Percentiles rank a stretch among this genome's conserved stretches.
Evolutionary conservation across 1,140 invertebrate species (phyloP).

Genomic region (Drosophila pseudoananassae): DNA sequence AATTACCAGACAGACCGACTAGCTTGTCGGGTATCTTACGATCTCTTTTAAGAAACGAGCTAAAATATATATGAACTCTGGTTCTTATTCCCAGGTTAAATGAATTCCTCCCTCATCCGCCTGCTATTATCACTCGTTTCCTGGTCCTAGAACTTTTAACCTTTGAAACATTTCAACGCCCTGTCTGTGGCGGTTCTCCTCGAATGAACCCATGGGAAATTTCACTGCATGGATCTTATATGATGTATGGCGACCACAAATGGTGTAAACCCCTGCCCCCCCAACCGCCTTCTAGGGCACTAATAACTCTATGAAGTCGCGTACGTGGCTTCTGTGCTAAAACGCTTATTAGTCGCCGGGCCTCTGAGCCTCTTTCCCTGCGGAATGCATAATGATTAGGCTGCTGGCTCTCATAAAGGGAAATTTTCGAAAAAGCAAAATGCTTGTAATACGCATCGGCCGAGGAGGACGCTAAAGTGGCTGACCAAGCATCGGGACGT

Average conservation of each 20-base stretch:
- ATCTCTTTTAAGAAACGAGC: constrained; percentile 1
- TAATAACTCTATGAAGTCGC: constrained; percentile 73
- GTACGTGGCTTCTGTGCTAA: constrained; percentile 65
- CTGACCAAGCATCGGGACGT: constrained; percentile 32
- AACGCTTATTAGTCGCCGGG: constrained; percentile 62
- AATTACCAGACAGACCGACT: constrained; percentile 42
- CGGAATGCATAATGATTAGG: constrained; percentile 65
- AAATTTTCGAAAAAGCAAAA: constrained; percentile 63
- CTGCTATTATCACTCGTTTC: constrained; percentile 11
- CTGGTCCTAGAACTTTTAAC: constrained; percentile 6
- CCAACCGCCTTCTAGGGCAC: constrained; percentile 48
- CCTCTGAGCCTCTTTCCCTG: constrained; percentile 21
- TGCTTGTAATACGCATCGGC: constrained; percentile 1
- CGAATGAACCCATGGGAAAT: constrained; percentile 35
- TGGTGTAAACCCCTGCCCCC: background rate
- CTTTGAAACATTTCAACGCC: constrained; percentile 7
- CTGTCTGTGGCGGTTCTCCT: constrained; percentile 22
- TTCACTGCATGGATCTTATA: constrained; percentile 17
- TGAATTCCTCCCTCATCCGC: constrained; percentile 38
- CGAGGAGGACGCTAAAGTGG: constrained; percentile 41
- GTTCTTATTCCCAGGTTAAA: constrained; percentile 3
- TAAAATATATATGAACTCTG: background rate
- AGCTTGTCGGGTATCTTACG: constrained; percentile 4
- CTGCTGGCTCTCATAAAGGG: constrained; percentile 53
- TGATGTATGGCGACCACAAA: constrained; percentile 39